A percentile compares a stretch with the other conserved stretches of the same genome.
Conservation (phyloP, 1,140 invertebrate species). For the Drosophila sulfurigaster region DNA sequence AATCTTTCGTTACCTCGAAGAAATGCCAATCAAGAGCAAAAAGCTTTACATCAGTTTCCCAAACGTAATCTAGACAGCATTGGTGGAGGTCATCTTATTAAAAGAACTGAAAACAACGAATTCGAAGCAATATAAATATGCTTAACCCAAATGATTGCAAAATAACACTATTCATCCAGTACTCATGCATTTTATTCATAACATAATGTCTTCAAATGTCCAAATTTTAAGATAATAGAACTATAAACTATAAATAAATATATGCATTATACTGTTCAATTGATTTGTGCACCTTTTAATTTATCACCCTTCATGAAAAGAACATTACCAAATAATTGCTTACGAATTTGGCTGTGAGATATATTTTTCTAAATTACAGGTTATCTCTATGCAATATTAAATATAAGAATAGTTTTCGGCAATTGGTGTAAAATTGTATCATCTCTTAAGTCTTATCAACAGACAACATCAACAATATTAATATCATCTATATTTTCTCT, state of each 20-base stretch:
- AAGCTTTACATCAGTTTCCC: slow-evolving; percentile 14
- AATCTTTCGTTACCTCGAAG: slow-evolving; percentile 7
- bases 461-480: slow-evolving; percentile 6
- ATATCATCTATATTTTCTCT: neutral
- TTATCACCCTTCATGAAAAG: neutral
- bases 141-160: neutral
- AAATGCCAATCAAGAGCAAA: slow-evolving; percentile 26
- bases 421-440: neutral
- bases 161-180: neutral
- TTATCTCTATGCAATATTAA: too few relatives aligned
- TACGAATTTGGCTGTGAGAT: neutral
- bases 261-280: slow-evolving; percentile 3
- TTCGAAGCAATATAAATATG: slow-evolving; percentile 22
- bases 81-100: slow-evolving; percentile 70
- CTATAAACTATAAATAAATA: slow-evolving; percentile 2
- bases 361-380: too few relatives aligned
- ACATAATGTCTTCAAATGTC: slow-evolving; percentile 5
- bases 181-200: neutral
- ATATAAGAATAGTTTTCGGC: slow-evolving; percentile 2
- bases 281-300: neutral
- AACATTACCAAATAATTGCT: neutral
- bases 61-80: slow-evolving; percentile 71
- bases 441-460: neutral
- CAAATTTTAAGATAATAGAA: neutral
- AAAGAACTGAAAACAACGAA: slow-evolving; percentile 49